Evolutionary conservation across 2,888 invertebrate species (phyloP), one percentile per base, ranked within the genome.

Genomic region (Lasiommata megera): DNA sequence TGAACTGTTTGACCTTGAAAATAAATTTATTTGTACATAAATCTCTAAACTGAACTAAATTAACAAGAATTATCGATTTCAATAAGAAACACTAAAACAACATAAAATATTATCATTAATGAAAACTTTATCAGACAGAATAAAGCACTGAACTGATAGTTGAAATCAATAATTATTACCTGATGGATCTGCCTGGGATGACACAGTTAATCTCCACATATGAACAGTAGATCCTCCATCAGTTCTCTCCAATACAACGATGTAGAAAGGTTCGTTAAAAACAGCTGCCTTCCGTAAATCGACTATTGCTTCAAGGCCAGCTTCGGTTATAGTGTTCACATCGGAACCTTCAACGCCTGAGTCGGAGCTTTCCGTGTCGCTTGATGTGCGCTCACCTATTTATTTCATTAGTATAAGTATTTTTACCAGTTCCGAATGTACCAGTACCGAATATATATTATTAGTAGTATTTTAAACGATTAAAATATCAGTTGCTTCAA

Each of bases 171-270:
- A 37, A 9, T 16, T 0, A 64, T 63, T 58, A 89, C 89, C 89
- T 48, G 73, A 69, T 23, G 84, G 76, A 69, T 89, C 88, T 11
- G 79, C 80, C 67, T 96, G 95, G 0, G 98, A 98, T 0, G 97
- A 96, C 58, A 98, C 97, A 0, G 96, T 95, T 36, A 99, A 92
- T 68, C 96, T 93, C 98, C 99, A 99, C 97, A 98, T 99, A 76
- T 99, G 98, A 11, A 99, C 94, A 0, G 96, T 95, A 37, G 96
- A 96, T 1, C 96, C 95, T 11, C 94, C 94, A 48, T 94, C 93
- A 0, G 96, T 96, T 73, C 97, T 94, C 82, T 98, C 98, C 28
- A 99, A 84, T 40, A 99, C 95, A 0, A 99, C 98, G 54, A 99
- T 96, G 78, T 96, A 99, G 86, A 99, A 99, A 0, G 97, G 97